Evolutionary conservation across 2,888 invertebrate genomes (phyloP), one percentile per base, ranked within the genome.

Genomic region (Polydrusus tereticollis): DNA sequence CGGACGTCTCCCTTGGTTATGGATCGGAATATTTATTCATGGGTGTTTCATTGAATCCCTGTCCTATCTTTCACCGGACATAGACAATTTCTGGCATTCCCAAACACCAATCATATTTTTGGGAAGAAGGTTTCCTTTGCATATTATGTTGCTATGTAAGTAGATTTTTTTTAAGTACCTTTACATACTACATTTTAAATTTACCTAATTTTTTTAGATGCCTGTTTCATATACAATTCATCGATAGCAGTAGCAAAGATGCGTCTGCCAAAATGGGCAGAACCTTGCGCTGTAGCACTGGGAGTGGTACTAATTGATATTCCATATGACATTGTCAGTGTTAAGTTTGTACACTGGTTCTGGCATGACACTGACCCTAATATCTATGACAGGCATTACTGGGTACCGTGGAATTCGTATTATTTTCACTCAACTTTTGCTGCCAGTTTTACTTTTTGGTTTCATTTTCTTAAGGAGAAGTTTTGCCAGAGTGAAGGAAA

Each of bases 1-100:
- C n/a, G 93, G 93, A 0, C 87, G 94, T 60, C 91, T 92, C 86
- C 89, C 90, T 0, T 93, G 91, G 84, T 87, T 94, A 63, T 94
- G 94, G 94, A 78, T 94, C 16, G 90, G 88, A 0, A 90, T 91
- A 0, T 82, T 93, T n/a, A 83, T 93, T 1, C 93, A 94, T 81
- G 94, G 94, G 1, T 77, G 94, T 1, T 88, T 91, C 0, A 89
- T 93, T 26, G 94, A 94, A 84, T 88, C 89, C 77, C 86, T 94
- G 80, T 90, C 90, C 76, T 91, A 93, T 80, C 87, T 88, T 74
- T 79, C 92, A 18, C 93, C 93, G 0, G 92, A 93, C 73, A 91
- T 92, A 72, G 93, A 94, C 85, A 94, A 93, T 82, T 94, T 93
- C 84, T 95, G 94, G 94, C 94, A 94, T 82, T 92, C 93, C 0